Evolutionary conservation across 2,797 vertebrate genomes (phyloP), one percentile per base, ranked within the genome.

Genomic region (Xenops minutus): DNA sequence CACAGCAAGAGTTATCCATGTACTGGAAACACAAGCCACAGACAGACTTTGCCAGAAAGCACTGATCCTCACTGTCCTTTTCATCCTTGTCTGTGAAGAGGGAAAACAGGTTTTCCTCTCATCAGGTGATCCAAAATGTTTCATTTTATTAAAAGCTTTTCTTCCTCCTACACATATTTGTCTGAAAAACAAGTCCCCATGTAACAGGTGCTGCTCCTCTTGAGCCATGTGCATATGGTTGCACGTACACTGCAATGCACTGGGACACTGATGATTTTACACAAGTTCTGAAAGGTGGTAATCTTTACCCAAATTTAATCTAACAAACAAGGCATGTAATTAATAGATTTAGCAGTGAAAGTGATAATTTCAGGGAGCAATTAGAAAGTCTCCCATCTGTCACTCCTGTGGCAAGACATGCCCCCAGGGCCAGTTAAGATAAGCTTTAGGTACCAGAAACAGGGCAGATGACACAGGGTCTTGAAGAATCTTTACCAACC

Each of bases 11-110:
- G 61, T 39, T 54, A 56, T 9, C 34, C 80, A 29, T 4, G 5
- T 27, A 69, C 22, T 27, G 43, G 34, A 34, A 23, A 32, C 24
- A 64, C 27, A 67, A 76, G 34, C 27, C 27, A 48, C 30, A 77
- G 85, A 59, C 16, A 87, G 74, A 56, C 66, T 81, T 92, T 79
- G 61, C 46, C 61, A 89, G 92, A 95, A 93, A 12, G 27, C 36
- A 87, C 10, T 61, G 19, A n/a, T 62, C 43, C 36, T 87, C 78
- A 27, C 56, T 85, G 48, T 93, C 36, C 67, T 22, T 69, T 88
- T 91, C 43, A 79, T 11, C 6, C 9, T 48, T 36, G 18, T 20
- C 6, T 19, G 69, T 56, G 37, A 43, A 32, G 6, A 75, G 8
- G 37, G 30, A 78, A 84, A 86, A 48, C 3, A 48, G 10, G n/a